Evolutionary conservation across 2,113 vertebrate species (phyloP).

Genomic region (Amblyopsis rosae): DNA sequence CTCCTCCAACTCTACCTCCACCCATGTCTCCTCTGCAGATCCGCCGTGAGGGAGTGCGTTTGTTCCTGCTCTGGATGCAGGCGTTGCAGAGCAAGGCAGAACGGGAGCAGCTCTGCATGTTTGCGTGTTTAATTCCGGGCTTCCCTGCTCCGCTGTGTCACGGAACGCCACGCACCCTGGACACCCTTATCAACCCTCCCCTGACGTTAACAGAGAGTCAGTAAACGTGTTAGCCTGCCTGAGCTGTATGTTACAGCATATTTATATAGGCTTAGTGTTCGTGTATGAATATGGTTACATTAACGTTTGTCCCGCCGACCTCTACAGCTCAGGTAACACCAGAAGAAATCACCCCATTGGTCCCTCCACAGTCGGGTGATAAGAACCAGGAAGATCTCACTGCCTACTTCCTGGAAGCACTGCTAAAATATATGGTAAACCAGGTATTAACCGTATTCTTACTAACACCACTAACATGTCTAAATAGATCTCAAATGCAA

Average conservation of each 20-base stretch:
- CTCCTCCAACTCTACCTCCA: not conserved
- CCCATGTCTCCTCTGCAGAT: slow-evolving; percentile 78
- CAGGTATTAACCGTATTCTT: slow-evolving; percentile 84
- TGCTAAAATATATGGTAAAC: slow-evolving; percentile 99
- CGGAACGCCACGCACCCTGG: slow-evolving; percentile 88
- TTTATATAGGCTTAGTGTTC: too few species aligned
- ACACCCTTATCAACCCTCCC: slow-evolving; percentile 93
- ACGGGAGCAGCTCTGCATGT: slow-evolving; percentile 95
- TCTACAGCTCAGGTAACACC: slow-evolving; percentile 90
- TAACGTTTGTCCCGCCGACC: not conserved
- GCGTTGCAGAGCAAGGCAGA: slow-evolving; percentile 93
- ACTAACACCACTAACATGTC: slow-evolving; percentile 71
- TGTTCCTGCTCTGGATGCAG: slow-evolving; percentile 98
- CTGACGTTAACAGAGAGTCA: slow-evolving; percentile 93
- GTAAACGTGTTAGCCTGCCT: slow-evolving; percentile 40
- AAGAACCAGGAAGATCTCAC: slow-evolving; percentile 98
- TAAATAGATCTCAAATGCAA: slow-evolving; percentile 6
- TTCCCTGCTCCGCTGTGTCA: slow-evolving; percentile 91
- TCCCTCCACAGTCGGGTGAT: slow-evolving; percentile 96
- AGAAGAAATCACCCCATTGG: slow-evolving; percentile 97
- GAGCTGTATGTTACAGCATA: too few species aligned
- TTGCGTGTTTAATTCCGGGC: slow-evolving; percentile 96
- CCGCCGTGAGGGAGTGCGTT: slow-evolving; percentile 93
- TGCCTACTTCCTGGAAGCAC: slow-evolving; percentile 96
- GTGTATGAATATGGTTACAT: not conserved